Evolutionary conservation across 1,140 invertebrate species (phyloP).

Genomic region (Panonychus citri): DNA sequence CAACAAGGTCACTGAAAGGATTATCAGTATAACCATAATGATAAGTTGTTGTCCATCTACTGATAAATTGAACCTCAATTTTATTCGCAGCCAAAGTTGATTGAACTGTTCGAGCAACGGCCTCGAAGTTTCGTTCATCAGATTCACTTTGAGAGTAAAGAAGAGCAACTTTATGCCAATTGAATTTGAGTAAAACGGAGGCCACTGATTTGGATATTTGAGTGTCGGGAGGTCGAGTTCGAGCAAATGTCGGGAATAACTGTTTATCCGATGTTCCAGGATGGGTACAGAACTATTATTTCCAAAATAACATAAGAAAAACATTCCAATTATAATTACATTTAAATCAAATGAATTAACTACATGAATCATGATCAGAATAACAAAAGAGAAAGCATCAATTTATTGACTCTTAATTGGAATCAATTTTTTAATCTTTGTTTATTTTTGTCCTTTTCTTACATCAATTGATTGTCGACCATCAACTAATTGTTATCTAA

Average conservation of each 20-base stretch:
- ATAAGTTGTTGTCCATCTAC: slow-evolving; percentile 48
- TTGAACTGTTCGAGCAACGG: slow-evolving; percentile 43
- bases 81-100: slow-evolving; percentile 37
- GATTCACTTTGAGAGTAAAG: slow-evolving; percentile 38
- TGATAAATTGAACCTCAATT: slow-evolving; percentile 37
- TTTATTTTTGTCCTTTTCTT: too few species aligned
- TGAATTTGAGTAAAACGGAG: slow-evolving; percentile 46
- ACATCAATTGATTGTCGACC: too few species aligned
- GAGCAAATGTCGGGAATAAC: slow-evolving; percentile 69
- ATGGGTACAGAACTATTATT: slow-evolving; percentile 64
- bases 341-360: too few species aligned
- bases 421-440: too few species aligned
- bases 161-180: slow-evolving; percentile 30
- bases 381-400: too few species aligned
- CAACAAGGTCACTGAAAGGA: slow-evolving; percentile 51
- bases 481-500: too few species aligned
- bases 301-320: too few species aligned
- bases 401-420: too few species aligned
- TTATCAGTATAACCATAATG: slow-evolving; percentile 43
- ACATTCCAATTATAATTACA: too few species aligned
- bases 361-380: too few species aligned
- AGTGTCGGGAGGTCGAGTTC: slow-evolving; percentile 71
- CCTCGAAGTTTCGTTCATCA: slow-evolving; percentile 38
- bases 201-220: slow-evolving; percentile 73
- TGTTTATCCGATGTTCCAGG: slow-evolving; percentile 59